Conservation (phyloP, 1,140 invertebrate genomes). For the Araneus ventricosus region DNA sequence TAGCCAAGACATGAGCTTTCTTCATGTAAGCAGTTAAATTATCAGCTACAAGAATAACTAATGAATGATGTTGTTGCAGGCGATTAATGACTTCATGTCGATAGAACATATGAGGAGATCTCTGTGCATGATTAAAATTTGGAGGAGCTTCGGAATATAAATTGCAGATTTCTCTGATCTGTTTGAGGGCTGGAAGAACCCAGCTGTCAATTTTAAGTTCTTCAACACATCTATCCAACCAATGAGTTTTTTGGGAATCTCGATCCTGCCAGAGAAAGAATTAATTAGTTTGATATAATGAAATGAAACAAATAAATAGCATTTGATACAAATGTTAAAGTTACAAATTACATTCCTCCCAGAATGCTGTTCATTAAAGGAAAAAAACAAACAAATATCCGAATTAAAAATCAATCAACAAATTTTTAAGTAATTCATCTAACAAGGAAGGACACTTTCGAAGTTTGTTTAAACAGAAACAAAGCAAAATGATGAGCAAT, state of each 20-base stretch:
- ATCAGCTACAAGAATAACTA: slow-evolving; percentile 96
- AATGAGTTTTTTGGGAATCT: slow-evolving; percentile 96
- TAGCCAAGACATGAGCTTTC: slow-evolving; percentile 86
- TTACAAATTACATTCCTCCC: neutral
- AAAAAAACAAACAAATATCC: neutral
- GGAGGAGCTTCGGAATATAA: slow-evolving; percentile 90
- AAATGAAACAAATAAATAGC: neutral
- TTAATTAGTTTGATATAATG: slow-evolving; percentile 76
- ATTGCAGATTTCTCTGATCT: slow-evolving; percentile 97
- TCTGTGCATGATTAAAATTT: slow-evolving; percentile 84
- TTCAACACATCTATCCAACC: slow-evolving; percentile 97
- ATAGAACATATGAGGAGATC: slow-evolving; percentile 81
- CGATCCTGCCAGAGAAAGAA: slow-evolving; percentile 86
- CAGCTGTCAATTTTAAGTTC: slow-evolving; percentile 94
- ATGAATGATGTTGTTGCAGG: slow-evolving; percentile 93
- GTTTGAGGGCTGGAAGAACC: slow-evolving; percentile 96
- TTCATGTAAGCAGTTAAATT: slow-evolving; percentile 96
- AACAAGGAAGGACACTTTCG: neutral
- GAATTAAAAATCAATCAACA: neutral
- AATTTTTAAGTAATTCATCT: neutral
- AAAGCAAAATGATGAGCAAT: neutral
- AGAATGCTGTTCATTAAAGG: neutral
- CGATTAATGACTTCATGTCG: slow-evolving; percentile 92
- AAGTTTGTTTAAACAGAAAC: neutral
- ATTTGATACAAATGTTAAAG: neutral